Percentiles rank a stretch among this genome's conserved stretches.
Evolutionary conservation across 1,140 invertebrate species (phyloP).

Genomic region (Cydia fagiglandana): DNA sequence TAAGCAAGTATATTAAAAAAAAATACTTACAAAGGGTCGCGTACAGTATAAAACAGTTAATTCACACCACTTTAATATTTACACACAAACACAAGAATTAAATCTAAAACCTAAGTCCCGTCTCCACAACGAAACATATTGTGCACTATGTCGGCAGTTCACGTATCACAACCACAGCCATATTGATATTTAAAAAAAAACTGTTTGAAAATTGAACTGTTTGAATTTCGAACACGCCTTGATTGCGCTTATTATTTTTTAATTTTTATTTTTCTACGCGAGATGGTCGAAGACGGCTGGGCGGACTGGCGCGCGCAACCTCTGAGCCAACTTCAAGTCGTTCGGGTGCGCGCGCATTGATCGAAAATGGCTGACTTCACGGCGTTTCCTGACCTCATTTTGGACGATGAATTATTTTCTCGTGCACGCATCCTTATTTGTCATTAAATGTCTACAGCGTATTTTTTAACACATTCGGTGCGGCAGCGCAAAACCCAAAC

Average conservation of each 20-base stretch:
- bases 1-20: not conserved
- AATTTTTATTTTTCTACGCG: conserved; percentile 22
- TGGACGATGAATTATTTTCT: conserved; percentile 29
- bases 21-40: conserved; percentile 26
- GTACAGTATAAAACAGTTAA: conserved; percentile 27
- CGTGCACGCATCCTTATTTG: conserved; percentile 27
- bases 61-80: conserved; percentile 18
- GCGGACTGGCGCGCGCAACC: conserved; percentile 16
- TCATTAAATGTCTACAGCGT: not conserved
- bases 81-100: conserved; percentile 27
- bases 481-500: no score
- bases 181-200: conserved; percentile 14
- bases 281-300: conserved; percentile 17
- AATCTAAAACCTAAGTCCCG: conserved; percentile 29
- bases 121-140: conserved; percentile 13
- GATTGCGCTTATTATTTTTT: conserved; percentile 18
- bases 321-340: not conserved
- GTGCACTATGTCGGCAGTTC: conserved; percentile 3
- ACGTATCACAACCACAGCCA: conserved; percentile 11
- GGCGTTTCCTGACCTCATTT: conserved; percentile 17
- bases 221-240: conserved; percentile 27
- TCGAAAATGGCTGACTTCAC: not conserved
- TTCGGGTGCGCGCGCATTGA: conserved; percentile 2
- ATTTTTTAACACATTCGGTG: no score
- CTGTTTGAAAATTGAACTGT: conserved; percentile 14